phyloP scores from a whole-genome alignment of 2,113 vertebrate species.

The Oenanthe melanoleuca region DNA sequence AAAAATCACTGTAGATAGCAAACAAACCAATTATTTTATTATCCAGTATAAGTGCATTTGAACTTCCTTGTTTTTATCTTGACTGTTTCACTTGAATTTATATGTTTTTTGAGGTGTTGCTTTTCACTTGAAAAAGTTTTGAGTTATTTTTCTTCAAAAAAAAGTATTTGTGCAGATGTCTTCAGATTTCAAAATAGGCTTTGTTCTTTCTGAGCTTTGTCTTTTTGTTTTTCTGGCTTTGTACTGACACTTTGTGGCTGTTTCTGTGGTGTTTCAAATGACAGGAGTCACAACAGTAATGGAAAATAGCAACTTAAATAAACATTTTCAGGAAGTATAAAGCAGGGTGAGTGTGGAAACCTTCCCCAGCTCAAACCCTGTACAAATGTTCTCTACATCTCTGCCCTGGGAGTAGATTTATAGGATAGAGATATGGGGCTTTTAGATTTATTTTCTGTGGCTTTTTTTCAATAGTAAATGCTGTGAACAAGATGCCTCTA shows the following conservation, averaged over 20 bases:
- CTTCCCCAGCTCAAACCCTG: neutral
- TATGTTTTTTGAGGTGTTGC: neutral
- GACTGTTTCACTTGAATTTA: neutral
- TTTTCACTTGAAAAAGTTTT: neutral
- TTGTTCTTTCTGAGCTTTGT: neutral
- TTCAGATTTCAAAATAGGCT: neutral
- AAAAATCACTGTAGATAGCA: slow-evolving; percentile 14
- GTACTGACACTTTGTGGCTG: neutral
- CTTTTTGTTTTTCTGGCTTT: slow-evolving; percentile 13
- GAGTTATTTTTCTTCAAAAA: neutral
- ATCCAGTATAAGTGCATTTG: neutral
- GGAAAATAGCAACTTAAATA: slow-evolving; percentile 4
- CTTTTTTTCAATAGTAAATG: neutral
- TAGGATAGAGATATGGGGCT: neutral
- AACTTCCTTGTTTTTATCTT: neutral
- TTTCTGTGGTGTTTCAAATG: neutral
- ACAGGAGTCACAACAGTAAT: neutral
- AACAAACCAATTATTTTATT: neutral
- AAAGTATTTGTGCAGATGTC: slow-evolving; percentile 5
- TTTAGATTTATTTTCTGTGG: neutral
- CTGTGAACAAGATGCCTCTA: neutral
- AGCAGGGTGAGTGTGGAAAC: neutral
- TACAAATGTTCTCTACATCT: neutral
- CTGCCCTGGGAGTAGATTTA: neutral
- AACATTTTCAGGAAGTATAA: neutral